These are phyloP conservation scores for Ceratina calcarata DNA, from an alignment of 1,140 invertebrate species.

Conservation along the genomic window DNA sequence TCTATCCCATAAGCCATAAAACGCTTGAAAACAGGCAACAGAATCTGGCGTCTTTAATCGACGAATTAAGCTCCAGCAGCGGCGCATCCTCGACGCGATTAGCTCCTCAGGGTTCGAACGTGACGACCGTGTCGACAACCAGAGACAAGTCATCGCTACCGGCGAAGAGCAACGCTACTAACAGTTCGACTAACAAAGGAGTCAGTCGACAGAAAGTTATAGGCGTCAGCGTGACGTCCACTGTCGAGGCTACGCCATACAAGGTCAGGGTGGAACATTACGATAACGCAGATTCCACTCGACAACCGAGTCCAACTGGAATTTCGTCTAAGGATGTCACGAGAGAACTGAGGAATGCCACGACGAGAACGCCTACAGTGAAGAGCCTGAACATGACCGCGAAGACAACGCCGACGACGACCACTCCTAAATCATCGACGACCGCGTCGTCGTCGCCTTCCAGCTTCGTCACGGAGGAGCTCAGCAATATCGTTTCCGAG, in stretches of 20 bases:
- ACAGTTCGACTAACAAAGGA: not conserved
- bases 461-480: constrained; percentile 78
- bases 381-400: constrained; percentile 44
- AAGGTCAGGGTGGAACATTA: constrained; percentile 77
- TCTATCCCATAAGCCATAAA: constrained; percentile 76
- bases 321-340: not conserved
- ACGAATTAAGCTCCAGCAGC: constrained; percentile 65
- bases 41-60: constrained; percentile 68
- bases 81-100: constrained; percentile 55
- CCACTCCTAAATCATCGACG: constrained; percentile 27
- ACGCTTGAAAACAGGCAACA: constrained; percentile 68
- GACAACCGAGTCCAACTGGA: constrained; percentile 31
- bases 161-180: constrained; percentile 39
- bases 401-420: constrained; percentile 26
- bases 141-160: constrained; percentile 4
- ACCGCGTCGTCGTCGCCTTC: constrained; percentile 57
- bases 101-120: constrained; percentile 13
- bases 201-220: constrained; percentile 74
- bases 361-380: constrained; percentile 24
- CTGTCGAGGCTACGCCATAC: constrained; percentile 77
- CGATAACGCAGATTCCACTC: constrained; percentile 50
- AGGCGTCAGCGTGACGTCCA: constrained; percentile 77
- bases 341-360: constrained; percentile 31
- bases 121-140: not conserved
- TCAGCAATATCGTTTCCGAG: constrained; percentile 80